A percentile compares a stretch with the other conserved stretches of the same genome.
phyloP scores from a whole-genome alignment of 2,797 vertebrate genomes.

The Antennarius maculatus region DNA sequence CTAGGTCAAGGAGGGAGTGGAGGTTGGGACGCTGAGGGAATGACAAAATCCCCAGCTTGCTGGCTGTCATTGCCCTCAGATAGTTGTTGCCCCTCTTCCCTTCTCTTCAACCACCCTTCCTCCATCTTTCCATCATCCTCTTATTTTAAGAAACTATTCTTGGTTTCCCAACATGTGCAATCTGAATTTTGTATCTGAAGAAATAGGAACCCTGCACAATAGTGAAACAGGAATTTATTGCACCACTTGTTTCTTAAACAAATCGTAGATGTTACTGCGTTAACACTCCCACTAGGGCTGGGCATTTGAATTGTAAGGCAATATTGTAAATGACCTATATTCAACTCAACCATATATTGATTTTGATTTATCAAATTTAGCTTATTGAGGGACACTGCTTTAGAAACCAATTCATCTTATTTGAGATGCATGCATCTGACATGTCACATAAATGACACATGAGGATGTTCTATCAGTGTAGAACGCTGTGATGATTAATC shows the following conservation, averaged over 20 bases:
- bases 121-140: constrained; percentile 48
- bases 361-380: background rate
- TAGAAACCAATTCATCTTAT: background rate
- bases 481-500: background rate
- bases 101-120: constrained; percentile 20
- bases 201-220: constrained; percentile 69
- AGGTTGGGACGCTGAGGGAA: constrained; percentile 41
- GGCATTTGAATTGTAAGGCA: background rate
- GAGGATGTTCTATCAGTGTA: background rate
- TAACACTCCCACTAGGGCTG: constrained; percentile 18
- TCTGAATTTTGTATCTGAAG: constrained; percentile 78
- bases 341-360: background rate
- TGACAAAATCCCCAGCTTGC: constrained; percentile 41
- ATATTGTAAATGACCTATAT: constrained; percentile 6
- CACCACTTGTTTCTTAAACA: constrained; percentile 70
- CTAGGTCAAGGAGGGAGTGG: constrained; percentile 49
- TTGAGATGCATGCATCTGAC: background rate
- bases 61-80: constrained; percentile 52
- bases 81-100: constrained; percentile 48
- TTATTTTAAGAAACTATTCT: constrained; percentile 77
- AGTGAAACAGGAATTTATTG: constrained; percentile 65
- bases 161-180: constrained; percentile 67
- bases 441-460: background rate
- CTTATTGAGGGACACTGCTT: background rate
- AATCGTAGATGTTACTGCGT: constrained; percentile 35